Base-by-base conservation (phyloP, 2,797 vertebrate genomes). In the Nyctalus aviator region DNA sequence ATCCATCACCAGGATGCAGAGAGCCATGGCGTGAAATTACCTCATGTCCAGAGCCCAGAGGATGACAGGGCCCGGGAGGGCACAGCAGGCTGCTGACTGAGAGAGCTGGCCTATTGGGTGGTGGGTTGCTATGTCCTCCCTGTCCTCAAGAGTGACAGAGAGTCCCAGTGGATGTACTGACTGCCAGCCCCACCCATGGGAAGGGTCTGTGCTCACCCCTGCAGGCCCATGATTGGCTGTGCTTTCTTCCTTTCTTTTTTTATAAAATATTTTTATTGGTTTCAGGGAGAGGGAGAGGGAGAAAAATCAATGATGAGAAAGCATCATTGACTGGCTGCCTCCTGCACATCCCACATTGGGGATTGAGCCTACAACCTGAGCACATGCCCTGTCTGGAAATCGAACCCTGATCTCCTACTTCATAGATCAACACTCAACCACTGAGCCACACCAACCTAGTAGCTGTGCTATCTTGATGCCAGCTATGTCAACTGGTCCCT, bases 1-100 rank as follows among this genome's bases (percentile, higher is more conserved):
- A 94, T 94, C 64, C 76, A 91, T 96, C 86, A 94, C 86, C 46
- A 37, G 66, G 57, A 35, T 62, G 6, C 15, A 66, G 75, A 88
- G 78, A 94, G 35, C 59, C 32, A 73, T 71, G 86, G 35, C 0
- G 0, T 81, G 83, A 96, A 93, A 95, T 77, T 88, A 79, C 75
- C 25, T 96, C 79, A 76, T 0, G 6, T 53, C 27, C 30, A 41
- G 84, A 21, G 53, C 68, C 35, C 62, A 50, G 37, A 48, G 59
- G 8, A 77, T 2, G 8, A n/a, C 5, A 30, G 82, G n/a, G 46
- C 85, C 41, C 25, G 1, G 57, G 4, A n/a, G 46, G 69, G 35
- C 64, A 64, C 18, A 20, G 30, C 2, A 0, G 30, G 35, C 50
- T 30, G 5, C 48, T 4, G 10, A 30, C 11, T n/a, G 0, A 4